phyloP scores from a whole-genome alignment of 1,140 invertebrate species.

The Muscidifurax raptorellus region DNA sequence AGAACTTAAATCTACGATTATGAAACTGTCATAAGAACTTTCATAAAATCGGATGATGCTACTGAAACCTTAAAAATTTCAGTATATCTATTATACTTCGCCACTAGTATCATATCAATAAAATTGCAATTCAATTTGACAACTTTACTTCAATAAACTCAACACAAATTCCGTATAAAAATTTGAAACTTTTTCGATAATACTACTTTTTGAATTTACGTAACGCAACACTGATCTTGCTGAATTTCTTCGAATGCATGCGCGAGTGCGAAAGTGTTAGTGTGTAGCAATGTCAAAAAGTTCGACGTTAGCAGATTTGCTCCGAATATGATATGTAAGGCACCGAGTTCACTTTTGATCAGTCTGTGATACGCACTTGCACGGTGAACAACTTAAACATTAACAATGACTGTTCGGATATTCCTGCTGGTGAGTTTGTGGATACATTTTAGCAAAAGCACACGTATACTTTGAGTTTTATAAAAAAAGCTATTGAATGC shows the following conservation, averaged over 20 bases:
- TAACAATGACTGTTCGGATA: not conserved
- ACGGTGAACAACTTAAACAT: constrained; percentile 37
- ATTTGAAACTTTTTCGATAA: not conserved
- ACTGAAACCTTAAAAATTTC: too few relatives aligned
- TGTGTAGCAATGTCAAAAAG: constrained; percentile 1
- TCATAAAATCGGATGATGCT: too few relatives aligned
- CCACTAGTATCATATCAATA: too few relatives aligned
- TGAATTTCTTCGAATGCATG: constrained; percentile 5
- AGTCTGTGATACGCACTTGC: constrained; percentile 13
- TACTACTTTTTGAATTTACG: constrained; percentile 1
- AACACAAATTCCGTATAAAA: too few relatives aligned
- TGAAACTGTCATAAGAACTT: too few relatives aligned
- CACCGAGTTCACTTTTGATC: not conserved
- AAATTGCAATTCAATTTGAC: not conserved
- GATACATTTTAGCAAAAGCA: not conserved
- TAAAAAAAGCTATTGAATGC: too few relatives aligned
- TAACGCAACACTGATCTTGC: not conserved
- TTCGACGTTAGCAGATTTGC: constrained; percentile 33
- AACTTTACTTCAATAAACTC: too few relatives aligned
- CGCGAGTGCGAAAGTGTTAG: constrained; percentile 4
- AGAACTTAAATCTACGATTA: too few relatives aligned
- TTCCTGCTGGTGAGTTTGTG: constrained; percentile 25
- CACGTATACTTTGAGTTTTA: not conserved
- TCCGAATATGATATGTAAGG: not conserved
- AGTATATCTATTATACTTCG: too few relatives aligned